Conservation (phyloP, 2,113 vertebrate species). For the Cyanistes caeruleus region DNA sequence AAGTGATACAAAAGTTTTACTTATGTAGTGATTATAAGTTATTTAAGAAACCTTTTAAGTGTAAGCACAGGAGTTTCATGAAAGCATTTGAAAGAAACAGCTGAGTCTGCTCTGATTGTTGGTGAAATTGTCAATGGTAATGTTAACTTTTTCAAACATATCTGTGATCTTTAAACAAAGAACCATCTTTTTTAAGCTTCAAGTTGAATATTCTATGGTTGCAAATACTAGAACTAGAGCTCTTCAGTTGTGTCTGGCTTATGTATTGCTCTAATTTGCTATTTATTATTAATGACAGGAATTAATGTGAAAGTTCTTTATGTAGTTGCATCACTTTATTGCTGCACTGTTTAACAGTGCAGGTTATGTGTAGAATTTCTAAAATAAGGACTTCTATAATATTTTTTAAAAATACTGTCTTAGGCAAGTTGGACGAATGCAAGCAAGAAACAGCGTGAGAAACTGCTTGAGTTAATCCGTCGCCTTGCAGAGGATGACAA, state of each 20-base stretch:
- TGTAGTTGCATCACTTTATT: neutral
- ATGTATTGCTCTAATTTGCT: neutral
- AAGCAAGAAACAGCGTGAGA: constrained; percentile 98
- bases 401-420: neutral
- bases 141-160: neutral
- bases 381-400: neutral
- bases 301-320: neutral
- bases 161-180: neutral
- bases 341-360: neutral
- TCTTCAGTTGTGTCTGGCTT: neutral
- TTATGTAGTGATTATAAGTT: neutral
- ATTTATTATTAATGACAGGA: neutral
- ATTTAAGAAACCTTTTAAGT: neutral
- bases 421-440: constrained; percentile 99
- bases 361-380: neutral
- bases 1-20: neutral
- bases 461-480: constrained; percentile 94
- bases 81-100: neutral
- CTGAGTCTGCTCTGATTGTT: neutral
- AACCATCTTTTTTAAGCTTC: neutral
- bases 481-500: constrained; percentile 98
- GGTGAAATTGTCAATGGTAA: neutral
- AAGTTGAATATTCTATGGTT: neutral
- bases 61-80: neutral
- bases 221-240: neutral